Evolutionary conservation across 2,113 vertebrate genomes (phyloP), one percentile per base, ranked within the genome.

Genomic region (Syngnathus typhle): DNA sequence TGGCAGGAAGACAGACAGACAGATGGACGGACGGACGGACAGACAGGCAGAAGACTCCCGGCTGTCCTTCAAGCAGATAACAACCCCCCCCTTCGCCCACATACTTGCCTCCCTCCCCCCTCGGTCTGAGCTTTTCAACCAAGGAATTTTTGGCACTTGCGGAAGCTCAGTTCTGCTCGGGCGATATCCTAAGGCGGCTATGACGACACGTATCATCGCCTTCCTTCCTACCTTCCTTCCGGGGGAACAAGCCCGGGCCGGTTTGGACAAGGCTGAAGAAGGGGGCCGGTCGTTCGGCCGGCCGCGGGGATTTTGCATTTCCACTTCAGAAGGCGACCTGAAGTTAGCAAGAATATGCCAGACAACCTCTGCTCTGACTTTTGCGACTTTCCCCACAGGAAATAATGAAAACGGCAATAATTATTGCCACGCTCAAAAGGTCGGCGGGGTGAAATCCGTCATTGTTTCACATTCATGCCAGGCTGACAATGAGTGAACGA

Each of bases 211-310:
- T 47, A 71, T 74, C 85, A 88, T 84, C 82, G 80, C 73, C 85
- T 87, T 84, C 82, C 81, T 83, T 65, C 41, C 27, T 27, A 1
- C 27, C 27, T 27, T 27, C 27, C 2, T 27, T 27, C 27, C 27
- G 27, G 43, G 59, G 52, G 79, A 82, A 88, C 91, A 91, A 85
- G 90, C 74, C 90, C 38, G 74, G 88, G 68, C 90, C 65, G 27
- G 27, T 27, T 27, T 27, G 27, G 27, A 27, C 27, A 27, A 27
- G 27, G 72, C 72, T 75, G 52, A 72, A 76, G 12, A 64, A 38
- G 64, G 46, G 37, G 51, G 44, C 59, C 65, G 75, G 13, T 27
- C 21, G 47, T 69, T 27, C 27, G 27, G 27, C 27, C 27, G 27
- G 27, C 27, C 27, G 27, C 2, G 1, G 27, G 27, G 1, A 27